Evolutionary conservation across 2,797 vertebrate species (phyloP), one percentile per base, ranked within the genome.

Genomic region (Crenuchus spilurus): DNA sequence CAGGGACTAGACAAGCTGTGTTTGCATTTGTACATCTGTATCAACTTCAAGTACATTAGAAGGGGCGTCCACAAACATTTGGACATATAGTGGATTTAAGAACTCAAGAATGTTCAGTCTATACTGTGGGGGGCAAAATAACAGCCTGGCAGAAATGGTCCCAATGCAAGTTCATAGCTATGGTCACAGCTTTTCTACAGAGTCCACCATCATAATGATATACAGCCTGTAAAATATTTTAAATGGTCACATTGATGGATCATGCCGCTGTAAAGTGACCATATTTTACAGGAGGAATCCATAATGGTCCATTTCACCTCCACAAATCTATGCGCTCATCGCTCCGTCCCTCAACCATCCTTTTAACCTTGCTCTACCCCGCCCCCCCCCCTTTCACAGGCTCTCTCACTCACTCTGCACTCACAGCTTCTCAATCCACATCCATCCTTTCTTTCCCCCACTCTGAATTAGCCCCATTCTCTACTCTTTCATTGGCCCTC

Each of bases 201-300:
- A 42, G 69, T 6, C 6, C 54, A 20, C 41, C 9, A 46, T 76
- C 64, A 65, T 61, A 72, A 81, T 52, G 82, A 85, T 62, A 79
- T 41, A 55, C 78, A 55, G 41, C 37, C 78, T 63, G 11, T 72
- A 76, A 49, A 67, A 74, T 64, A 80, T 33, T 64, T 30, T 31
- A 84, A 84, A 88, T 86, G 84, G 85, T 89, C 82, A 87, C 49
- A 24, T 58, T 60, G 57, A 72, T 0, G 30, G 22, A 72, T 72
- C 57, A 79, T 75, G 82, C 14, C 20, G 44, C 37, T 76, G 73
- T 41, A 82, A 80, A 64, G 64, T 73, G 82, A 70, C 31, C 49
- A 41, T 46, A 70, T 64, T 63, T 75, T 75, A 51, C 67, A 74
- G 70, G 75, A 81, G 72, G 58, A 41, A 74, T 76, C 69, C 35